Base-by-base conservation (phyloP, 2,797 vertebrate genomes). In the Spea hammondii region DNA sequence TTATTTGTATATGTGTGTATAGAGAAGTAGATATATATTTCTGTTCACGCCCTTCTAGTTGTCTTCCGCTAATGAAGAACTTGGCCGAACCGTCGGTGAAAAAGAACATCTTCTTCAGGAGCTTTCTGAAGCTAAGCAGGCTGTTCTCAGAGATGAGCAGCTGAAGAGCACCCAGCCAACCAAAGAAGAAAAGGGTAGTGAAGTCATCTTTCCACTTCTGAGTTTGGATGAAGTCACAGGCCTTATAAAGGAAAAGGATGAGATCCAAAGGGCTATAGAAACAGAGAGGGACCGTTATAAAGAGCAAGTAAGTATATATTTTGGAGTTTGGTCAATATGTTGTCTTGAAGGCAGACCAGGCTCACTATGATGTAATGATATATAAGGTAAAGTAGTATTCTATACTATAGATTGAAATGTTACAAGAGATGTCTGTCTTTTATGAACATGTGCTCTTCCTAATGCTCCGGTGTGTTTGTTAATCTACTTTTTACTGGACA, bases 211-310 rank as follows among this genome's bases (percentile, higher is more conserved):
- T 62, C n/a, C 59, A 5, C 59, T 62, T 6, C 59, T 17, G 6
- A 62, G 9, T 17, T 71, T 45, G 8, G 17, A 77, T 54, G 60
- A 87, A 53, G 76, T 87, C 2, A 75, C 65, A 10, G 71, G 14
- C 9, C 14, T 69, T 59, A 72, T 60, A 73, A 53, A 0, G 59
- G 87, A 86, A 76, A 85, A 84, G 72, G 73, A 86, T n/a, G 83
- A 86, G 14, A 72, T 87, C 5, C 78, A 83, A 4, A 82, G 77
- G n/a, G 79, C 55, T 79, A 85, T 12, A 71, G 48, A 76, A 60
- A 4, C 13, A 47, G 86, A 88, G 60, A 81, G 79, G 13, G 85
- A 87, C 60, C 69, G 82, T 32, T 84, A 88, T n/a, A 82, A 80
- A 72, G 65, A 17, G 17, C 83, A 77, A 73, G n/a, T 81, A 72